Base-by-base conservation (phyloP, 2,113 vertebrate species). In the Phylloscopus whistleri region DNA sequence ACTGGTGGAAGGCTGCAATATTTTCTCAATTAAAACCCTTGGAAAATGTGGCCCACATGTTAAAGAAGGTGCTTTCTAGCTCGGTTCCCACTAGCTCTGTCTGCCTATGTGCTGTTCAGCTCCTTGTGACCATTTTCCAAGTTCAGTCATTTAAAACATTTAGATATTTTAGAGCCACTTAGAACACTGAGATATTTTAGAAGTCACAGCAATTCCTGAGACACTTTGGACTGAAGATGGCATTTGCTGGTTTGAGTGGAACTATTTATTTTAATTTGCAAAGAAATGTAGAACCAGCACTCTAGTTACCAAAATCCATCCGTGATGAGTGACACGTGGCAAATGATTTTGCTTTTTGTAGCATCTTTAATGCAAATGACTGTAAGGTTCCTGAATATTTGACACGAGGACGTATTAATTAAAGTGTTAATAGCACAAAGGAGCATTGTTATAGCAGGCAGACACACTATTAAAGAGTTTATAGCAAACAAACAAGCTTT, bases 301-400 rank as follows among this genome's bases (percentile, higher is more conserved):
- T 60, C 8, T 7, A 69, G 10, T 24, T 62, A 84, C 30, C 31
- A 79, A 52, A 73, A 27, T 21, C 62, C n/a, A 35, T 2, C 8
- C 3, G 0, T 31, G 35, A 44, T 53, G 22, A 60, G 55, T 37
- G 24, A 68, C 30, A 39, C 3, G 6, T 5, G 59, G 37, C 17
- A 62, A 60, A 49, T 89, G 44, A 28, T 79, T 96, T 93, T 51
- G 49, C 30, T 66, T 93, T 93, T 95, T 90, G 66, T 17, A 87
- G 52, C 15, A 64, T 51, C 16, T 89, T 46, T 81, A 30, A 92
- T 58, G 74, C 2, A 12, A 88, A 81, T 51, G 22, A 33, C 6
- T 62, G 8, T 15, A 27, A 68, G 5, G 6, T 30, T 82, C 16
- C 13, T 30, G 44, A 41, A 48, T 60, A 37, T 68, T 62, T 75